These are phyloP conservation scores for Cavia aperea DNA, from an alignment of 2,113 vertebrate species.

Conservation along the genomic window DNA sequence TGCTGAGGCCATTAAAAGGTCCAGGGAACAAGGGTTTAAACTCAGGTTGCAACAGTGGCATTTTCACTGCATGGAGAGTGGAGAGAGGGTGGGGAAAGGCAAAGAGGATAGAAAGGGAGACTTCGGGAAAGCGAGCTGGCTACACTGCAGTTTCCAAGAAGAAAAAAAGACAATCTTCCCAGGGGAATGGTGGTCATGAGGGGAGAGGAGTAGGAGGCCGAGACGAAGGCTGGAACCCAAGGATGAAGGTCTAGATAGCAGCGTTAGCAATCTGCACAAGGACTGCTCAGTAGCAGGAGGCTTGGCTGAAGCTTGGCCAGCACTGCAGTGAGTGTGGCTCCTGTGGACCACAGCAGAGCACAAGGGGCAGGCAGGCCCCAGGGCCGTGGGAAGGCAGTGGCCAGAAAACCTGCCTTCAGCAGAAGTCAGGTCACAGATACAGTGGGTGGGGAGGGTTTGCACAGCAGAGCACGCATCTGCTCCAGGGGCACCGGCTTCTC, in stretches of 20 bases:
- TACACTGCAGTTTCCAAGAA: neutral
- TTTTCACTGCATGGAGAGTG: neutral
- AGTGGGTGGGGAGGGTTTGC: neutral
- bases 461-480: neutral
- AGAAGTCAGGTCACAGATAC: neutral
- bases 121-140: neutral
- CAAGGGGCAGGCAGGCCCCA: neutral
- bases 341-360: too few relatives aligned
- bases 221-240: neutral
- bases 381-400: neutral
- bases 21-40: neutral
- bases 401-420: neutral
- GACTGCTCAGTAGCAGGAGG: neutral
- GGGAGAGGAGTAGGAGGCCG: neutral
- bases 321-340: rapidly evolving
- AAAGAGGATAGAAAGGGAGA: neutral
- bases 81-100: neutral
- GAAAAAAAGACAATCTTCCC: neutral
- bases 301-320: neutral
- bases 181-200: neutral
- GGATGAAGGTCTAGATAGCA: neutral
- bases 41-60: neutral
- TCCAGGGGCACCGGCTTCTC: neutral
- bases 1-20: neutral
- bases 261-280: neutral